Conservation (phyloP, 2,888 invertebrate species). For the Erebia ligea region DNA sequence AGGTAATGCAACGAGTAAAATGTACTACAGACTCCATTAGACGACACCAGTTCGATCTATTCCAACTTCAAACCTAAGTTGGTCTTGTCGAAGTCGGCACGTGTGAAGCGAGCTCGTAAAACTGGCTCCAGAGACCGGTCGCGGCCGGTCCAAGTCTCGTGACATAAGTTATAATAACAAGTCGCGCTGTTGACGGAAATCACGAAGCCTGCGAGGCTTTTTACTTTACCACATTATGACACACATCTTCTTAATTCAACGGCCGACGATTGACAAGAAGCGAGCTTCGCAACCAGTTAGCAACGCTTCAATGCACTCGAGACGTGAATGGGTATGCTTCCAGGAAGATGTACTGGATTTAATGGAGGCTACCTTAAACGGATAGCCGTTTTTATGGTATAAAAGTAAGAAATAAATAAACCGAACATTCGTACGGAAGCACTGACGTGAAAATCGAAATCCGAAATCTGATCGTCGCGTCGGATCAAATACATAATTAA, state of each 20-base stretch:
- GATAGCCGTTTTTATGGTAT: background rate
- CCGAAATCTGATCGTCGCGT: too few species aligned
- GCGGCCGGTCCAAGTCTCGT: conserved; percentile 28
- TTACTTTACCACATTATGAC: conserved; percentile 26
- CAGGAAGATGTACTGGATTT: conserved; percentile 4
- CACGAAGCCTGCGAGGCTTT: conserved; percentile 42
- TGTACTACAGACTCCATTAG: too few species aligned
- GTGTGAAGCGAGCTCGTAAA: conserved; percentile 50
- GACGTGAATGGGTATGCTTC: conserved; percentile 6
- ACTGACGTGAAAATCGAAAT: background rate
- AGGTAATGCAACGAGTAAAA: too few species aligned
- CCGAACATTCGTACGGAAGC: background rate
- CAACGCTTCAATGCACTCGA: conserved; percentile 2
- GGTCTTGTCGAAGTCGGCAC: background rate
- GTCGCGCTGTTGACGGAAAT: conserved; percentile 60
- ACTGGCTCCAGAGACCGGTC: conserved; percentile 54
- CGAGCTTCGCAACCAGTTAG: conserved; percentile 11
- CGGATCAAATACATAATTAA: too few species aligned
- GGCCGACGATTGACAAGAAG: conserved; percentile 25
- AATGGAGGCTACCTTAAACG: conserved; percentile 5
- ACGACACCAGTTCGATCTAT: background rate
- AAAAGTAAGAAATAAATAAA: background rate
- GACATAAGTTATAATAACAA: conserved; percentile 38
- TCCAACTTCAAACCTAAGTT: background rate
- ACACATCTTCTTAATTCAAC: conserved; percentile 27